Base-by-base conservation (phyloP, 2,113 vertebrate genomes). In the Neotragus moschatus region DNA sequence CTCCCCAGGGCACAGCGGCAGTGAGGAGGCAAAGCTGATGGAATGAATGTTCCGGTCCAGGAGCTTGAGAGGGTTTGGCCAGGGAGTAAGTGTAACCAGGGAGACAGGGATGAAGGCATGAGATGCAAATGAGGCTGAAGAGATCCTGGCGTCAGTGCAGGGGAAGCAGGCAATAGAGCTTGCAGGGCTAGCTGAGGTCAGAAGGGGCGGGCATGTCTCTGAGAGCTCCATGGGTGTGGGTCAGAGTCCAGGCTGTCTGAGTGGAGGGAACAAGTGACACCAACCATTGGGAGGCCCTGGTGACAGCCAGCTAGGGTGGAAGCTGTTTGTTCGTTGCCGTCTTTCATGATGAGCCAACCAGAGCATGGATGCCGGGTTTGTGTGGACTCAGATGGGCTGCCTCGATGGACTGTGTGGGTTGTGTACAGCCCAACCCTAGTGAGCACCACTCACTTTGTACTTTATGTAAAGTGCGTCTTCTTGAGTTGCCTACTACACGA, bases 301-400 rank as follows among this genome's bases (percentile, higher is more conserved):
- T 23, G n/a, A 81, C 66, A 79, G 26, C 19, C 39, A 21, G 5
- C 66, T 55, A 36, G 17, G 58, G 33, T 60, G 30, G 93, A 84
- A 94, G n/a, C 77, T 85, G 2, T 81, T 80, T 63, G 13, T 13
- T 82, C 2, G 1, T 39, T n/a, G 9, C 17, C 23, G 5, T 53
- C 63, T 84, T 86, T 90, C 47, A 21, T 25, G 13, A 39, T 30
- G n/a, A 75, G 19, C 43, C 63, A 79, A 9, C 6, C 45, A 39
- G 1, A 58, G 15, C 10, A 7, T 15, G 2, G 15, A 9, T 14
- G 2, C 14, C 1, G 19, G 23, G 7, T 91, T 49, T 49, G 23
- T 30, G 19, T 13, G 15, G 36, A 66, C 17, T 28, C 81, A 56
- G 60, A 28, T 9, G 19, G 36, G 73, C 56, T 47, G 13, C 58